Conservation (phyloP, 2,797 vertebrate genomes). For the Kryptolebias ocellatus region DNA sequence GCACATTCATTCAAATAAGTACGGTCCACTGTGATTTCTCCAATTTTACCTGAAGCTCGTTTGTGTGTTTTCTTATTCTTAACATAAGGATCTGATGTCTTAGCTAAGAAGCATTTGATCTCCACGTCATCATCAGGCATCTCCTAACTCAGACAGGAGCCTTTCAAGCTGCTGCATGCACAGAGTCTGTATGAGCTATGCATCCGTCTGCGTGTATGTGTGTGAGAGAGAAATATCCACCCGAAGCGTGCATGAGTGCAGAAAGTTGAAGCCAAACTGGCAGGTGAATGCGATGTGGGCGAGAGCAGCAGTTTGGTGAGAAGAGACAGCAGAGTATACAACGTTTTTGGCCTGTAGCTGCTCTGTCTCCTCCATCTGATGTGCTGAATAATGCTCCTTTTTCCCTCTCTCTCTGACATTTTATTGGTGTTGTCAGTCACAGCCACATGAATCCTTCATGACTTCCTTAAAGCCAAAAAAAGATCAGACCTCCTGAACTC, state of each 20-base stretch:
- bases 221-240: slow-evolving; percentile 41
- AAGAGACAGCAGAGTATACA: slow-evolving; percentile 72
- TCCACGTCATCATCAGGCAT: slow-evolving; percentile 17
- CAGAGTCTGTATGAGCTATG: slow-evolving; percentile 23
- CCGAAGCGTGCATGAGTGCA: slow-evolving; percentile 40
- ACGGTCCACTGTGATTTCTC: background rate
- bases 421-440: slow-evolving; percentile 15
- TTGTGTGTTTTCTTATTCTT: background rate
- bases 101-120: slow-evolving; percentile 12
- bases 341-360: slow-evolving; percentile 24
- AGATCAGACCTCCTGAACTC: background rate
- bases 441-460: background rate
- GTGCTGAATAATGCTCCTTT: slow-evolving; percentile 27
- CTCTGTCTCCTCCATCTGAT: slow-evolving; percentile 30
- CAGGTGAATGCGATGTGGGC: slow-evolving; percentile 55
- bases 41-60: background rate
- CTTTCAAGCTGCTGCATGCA: slow-evolving; percentile 15
- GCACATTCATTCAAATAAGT: background rate
- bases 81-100: background rate
- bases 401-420: background rate
- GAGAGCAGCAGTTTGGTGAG: slow-evolving; percentile 77
- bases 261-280: slow-evolving; percentile 72
- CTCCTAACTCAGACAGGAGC: background rate
- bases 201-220: slow-evolving; percentile 14
- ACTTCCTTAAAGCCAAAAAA: background rate